Conservation (phyloP, 64 coral and sea anemone species). For the Hydrozoanthus tunicans region DNA sequence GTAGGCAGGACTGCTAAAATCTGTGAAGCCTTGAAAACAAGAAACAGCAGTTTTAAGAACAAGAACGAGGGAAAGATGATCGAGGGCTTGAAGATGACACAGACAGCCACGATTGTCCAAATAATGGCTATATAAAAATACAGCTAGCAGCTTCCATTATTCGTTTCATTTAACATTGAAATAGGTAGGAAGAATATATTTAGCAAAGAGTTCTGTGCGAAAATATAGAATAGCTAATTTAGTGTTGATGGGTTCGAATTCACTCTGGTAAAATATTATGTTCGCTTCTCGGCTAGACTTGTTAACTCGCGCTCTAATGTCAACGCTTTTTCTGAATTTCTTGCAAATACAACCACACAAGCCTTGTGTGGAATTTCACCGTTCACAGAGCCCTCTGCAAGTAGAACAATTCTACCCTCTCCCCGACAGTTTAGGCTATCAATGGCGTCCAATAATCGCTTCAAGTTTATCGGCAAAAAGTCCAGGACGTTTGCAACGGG, state of each 20-base stretch:
- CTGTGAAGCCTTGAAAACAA: too few relatives aligned
- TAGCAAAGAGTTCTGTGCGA: too few relatives aligned
- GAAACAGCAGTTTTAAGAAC: too few relatives aligned
- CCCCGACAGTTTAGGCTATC: constrained; percentile 63
- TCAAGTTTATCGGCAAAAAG: constrained; percentile 39
- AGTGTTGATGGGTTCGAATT: background rate
- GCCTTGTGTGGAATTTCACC: constrained; percentile 63
- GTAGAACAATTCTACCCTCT: constrained; percentile 55
- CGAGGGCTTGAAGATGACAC: too few relatives aligned
- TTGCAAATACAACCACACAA: constrained; percentile 69
- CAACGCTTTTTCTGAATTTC: constrained; percentile 55
- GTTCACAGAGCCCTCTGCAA: constrained; percentile 49
- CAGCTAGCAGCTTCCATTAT: too few relatives aligned
- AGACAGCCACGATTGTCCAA: too few relatives aligned
- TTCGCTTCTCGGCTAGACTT: background rate
- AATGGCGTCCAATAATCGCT: constrained; percentile 56
- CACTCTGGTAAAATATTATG: background rate
- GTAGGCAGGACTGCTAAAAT: too few relatives aligned
- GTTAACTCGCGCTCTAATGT: constrained; percentile 50
- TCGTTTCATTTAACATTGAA: too few relatives aligned
- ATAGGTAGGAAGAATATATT: too few relatives aligned
- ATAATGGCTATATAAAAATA: too few relatives aligned
- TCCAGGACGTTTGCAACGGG: constrained; percentile 64
- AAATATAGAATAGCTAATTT: background rate
- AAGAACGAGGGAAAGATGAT: too few relatives aligned